A percentile compares a stretch with the other conserved stretches of the same genome.
Conservation (phyloP, 1,140 invertebrate genomes). For the Maconellicoccus hirsutus region DNA sequence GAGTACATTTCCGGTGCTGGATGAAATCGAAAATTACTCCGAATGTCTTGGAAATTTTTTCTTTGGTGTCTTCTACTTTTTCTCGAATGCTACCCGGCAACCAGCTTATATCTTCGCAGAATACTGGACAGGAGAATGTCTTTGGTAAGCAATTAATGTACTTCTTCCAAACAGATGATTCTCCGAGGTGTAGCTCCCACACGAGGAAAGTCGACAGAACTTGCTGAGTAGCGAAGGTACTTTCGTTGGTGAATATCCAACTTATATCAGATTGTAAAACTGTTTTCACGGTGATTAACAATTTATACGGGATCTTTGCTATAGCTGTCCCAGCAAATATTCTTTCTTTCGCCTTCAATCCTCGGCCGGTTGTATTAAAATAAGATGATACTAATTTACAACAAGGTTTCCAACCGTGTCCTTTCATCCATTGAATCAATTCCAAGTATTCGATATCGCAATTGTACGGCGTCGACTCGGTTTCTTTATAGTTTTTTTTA, state of each 20-base stretch:
- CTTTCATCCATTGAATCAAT: constrained; percentile 30
- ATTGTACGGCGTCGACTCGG: neutral
- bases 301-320: constrained; percentile 35
- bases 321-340: constrained; percentile 35
- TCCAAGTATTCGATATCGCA: constrained; percentile 23
- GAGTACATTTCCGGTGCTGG: constrained; percentile 26
- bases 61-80: constrained; percentile 28
- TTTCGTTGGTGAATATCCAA: constrained; percentile 26
- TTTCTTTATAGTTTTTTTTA: neutral
- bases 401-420: constrained; percentile 30
- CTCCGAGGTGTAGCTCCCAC: constrained; percentile 30
- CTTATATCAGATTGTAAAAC: constrained; percentile 29
- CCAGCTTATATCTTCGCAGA: constrained; percentile 26
- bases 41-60: constrained; percentile 28
- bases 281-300: constrained; percentile 36
- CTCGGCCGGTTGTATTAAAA: constrained; percentile 37
- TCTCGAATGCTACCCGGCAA: constrained; percentile 26
- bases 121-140: constrained; percentile 33
- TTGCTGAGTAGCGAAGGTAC: constrained; percentile 30
- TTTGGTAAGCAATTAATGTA: constrained; percentile 39
- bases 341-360: constrained; percentile 35
- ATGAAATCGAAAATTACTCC: constrained; percentile 24
- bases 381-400: constrained; percentile 26
- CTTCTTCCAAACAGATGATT: constrained; percentile 31
- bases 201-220: constrained; percentile 38